A percentile compares a stretch with the other conserved stretches of the same genome.
phyloP scores from a whole-genome alignment of 2,888 invertebrate genomes.

The Tetheella fluctuosa region DNA sequence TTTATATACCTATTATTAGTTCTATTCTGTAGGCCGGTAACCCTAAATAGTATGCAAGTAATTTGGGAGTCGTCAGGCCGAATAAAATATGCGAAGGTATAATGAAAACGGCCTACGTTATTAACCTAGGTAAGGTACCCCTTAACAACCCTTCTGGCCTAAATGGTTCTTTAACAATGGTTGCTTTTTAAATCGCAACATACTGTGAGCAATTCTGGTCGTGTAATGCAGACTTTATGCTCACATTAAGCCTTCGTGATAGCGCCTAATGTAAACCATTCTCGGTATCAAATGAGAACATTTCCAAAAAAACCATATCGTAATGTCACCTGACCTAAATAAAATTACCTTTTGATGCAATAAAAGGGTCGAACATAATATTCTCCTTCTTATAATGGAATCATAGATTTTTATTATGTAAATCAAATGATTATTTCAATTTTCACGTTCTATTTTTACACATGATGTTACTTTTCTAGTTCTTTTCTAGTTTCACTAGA shows the following conservation, averaged over 20 bases:
- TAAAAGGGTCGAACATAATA: conserved; percentile 33
- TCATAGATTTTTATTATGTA: conserved; percentile 20
- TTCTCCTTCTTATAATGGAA: conserved; percentile 22
- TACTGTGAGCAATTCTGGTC: conserved; percentile 27
- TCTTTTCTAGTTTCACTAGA: not conserved
- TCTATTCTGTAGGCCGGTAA: not conserved
- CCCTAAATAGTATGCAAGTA: conserved; percentile 39
- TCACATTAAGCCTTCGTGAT: conserved; percentile 38
- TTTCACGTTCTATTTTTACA: not conserved
- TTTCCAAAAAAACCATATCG: conserved; percentile 30
- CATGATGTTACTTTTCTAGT: not conserved
- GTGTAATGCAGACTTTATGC: conserved; percentile 38
- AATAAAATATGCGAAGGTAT: conserved; percentile 61
- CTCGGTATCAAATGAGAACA: conserved; percentile 17
- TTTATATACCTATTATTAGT: no score
- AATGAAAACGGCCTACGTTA: conserved; percentile 62
- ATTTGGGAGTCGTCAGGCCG: conserved; percentile 54
- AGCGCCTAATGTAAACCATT: conserved; percentile 31
- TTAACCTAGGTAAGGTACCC: conserved; percentile 41
- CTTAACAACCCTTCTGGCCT: conserved; percentile 40
- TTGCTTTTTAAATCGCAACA: conserved; percentile 39
- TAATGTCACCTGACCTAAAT: conserved; percentile 26
- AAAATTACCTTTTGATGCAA: conserved; percentile 24
- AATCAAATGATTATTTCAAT: conserved; percentile 19
- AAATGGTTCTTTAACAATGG: conserved; percentile 32